Base-by-base conservation (phyloP, 2,797 vertebrate species). In the Phataginus tricuspis region DNA sequence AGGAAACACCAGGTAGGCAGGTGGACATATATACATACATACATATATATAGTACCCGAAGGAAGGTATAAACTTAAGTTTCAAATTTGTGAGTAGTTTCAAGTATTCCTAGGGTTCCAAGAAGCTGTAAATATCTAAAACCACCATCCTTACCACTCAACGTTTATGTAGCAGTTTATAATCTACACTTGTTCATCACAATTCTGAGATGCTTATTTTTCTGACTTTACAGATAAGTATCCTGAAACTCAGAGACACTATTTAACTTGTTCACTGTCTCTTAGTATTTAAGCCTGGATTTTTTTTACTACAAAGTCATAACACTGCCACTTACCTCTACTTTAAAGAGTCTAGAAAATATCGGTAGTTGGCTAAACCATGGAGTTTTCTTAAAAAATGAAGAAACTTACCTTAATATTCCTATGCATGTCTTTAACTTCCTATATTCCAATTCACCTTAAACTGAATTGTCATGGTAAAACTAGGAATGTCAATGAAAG, bases 271-370 rank as follows among this genome's bases (percentile, higher is more conserved):
- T 92, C 55, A 57, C 16, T 37, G 19, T 90, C 34, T 64, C 53
- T 59, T 74, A 71, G 29, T 21, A 84, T 55, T 92, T 94, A 80
- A 88, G 37, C 42, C 59, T 69, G 83, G 31, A 86, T 7, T 74
- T 79, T 84, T 45, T 86, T 88, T 68, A 94, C 66, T 84, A 83
- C 37, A 12, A 90, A 71, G 63, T 64, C 34, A 42, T 59, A 77
- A 90, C 85, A 49, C 23, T 19, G 88, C 34, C 34, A 86, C 55
- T 88, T 31, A 42, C 64, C 19, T 78, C 29, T 64, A 5, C 68
- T 71, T 90, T 94, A 94, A 95, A 93, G 79, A 68, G 11, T 93
- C n/a, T 57, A 90, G 71, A 90, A 93, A 92, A 69, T 92, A 80
- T 61, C 74, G 88, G 63, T 84, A 88, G 88, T 27, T 82, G 34